Conservation (phyloP, 2,888 invertebrate genomes). For the Acanthoscelides obtectus region DNA sequence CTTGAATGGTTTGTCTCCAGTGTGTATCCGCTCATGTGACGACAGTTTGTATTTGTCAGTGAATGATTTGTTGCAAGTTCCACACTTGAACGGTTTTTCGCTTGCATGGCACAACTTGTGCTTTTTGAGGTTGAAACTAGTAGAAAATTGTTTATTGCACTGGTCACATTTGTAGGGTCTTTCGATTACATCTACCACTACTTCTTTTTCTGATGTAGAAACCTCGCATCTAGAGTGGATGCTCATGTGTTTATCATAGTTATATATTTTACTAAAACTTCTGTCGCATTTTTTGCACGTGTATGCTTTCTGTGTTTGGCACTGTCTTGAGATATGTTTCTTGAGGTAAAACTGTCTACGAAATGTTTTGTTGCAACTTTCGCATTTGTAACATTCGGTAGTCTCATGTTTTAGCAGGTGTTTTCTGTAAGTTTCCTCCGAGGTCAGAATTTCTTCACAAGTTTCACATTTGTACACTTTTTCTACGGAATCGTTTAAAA, state of each 20-base stretch:
- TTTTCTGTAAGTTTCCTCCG: not conserved
- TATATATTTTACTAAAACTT: not conserved
- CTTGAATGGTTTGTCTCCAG: slow-evolving; percentile 17
- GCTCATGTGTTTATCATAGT: not conserved
- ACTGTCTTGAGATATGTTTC: slow-evolving; percentile 28
- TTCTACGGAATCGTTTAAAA: not conserved
- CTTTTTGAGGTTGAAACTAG: slow-evolving; percentile 22
- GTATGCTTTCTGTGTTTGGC: not conserved
- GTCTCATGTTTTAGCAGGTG: not conserved
- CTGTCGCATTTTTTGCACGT: not conserved
- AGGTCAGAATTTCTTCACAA: not conserved
- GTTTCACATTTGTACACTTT: not conserved
- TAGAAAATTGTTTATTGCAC: slow-evolving; percentile 30
- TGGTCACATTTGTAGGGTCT: slow-evolving; percentile 23
- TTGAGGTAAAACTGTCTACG: slow-evolving; percentile 40
- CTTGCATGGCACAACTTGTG: slow-evolving; percentile 36
- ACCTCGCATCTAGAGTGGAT: not conserved
- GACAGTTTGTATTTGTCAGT: slow-evolving; percentile 35
- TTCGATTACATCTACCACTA: not conserved
- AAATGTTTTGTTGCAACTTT: slow-evolving; percentile 36
- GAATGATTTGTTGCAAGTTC: slow-evolving; percentile 44
- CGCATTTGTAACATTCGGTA: slow-evolving; percentile 32
- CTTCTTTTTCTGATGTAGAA: not conserved
- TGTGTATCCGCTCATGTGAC: slow-evolving; percentile 36
- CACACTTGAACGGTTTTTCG: slow-evolving; percentile 40